phyloP scores from a whole-genome alignment of 2,888 invertebrate species.

The Epirrita christyi region DNA sequence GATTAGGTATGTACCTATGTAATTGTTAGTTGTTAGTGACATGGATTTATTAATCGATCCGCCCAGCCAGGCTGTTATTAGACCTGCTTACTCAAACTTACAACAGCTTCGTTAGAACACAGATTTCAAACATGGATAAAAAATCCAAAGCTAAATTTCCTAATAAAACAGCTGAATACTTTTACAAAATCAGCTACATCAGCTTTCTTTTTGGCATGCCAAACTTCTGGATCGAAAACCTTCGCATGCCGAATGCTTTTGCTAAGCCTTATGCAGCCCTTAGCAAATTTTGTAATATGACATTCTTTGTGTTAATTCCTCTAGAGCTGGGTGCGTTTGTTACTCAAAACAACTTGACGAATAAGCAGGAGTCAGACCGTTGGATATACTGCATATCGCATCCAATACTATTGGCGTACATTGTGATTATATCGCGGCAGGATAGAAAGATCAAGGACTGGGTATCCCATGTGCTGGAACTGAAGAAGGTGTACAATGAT shows the following conservation, averaged over 20 bases:
- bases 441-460: constrained; percentile 15
- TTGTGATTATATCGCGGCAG: constrained; percentile 16
- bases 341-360: constrained; percentile 29
- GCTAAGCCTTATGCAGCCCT: constrained; percentile 5
- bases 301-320: constrained; percentile 14
- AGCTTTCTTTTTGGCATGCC: constrained; percentile 31
- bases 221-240: constrained; percentile 32
- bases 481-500: constrained; percentile 29
- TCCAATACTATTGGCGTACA: constrained; percentile 17
- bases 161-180: constrained; percentile 30
- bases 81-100: too few species aligned
- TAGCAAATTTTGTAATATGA: constrained; percentile 12
- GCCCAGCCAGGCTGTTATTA: too few species aligned
- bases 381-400: constrained; percentile 28
- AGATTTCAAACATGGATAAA: too few species aligned
- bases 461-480: constrained; percentile 13
- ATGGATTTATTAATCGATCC: too few species aligned
- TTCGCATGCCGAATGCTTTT: constrained; percentile 17
- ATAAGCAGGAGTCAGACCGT: constrained; percentile 30
- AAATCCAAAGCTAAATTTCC: neutral
- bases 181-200: constrained; percentile 24
- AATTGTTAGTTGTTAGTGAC: too few species aligned
- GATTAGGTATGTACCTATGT: too few species aligned
- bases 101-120: too few species aligned
- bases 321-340: constrained; percentile 26